These are phyloP conservation scores for Eremobia ochroleuca DNA, from an alignment of 2,888 invertebrate genomes.

Conservation along the genomic window DNA sequence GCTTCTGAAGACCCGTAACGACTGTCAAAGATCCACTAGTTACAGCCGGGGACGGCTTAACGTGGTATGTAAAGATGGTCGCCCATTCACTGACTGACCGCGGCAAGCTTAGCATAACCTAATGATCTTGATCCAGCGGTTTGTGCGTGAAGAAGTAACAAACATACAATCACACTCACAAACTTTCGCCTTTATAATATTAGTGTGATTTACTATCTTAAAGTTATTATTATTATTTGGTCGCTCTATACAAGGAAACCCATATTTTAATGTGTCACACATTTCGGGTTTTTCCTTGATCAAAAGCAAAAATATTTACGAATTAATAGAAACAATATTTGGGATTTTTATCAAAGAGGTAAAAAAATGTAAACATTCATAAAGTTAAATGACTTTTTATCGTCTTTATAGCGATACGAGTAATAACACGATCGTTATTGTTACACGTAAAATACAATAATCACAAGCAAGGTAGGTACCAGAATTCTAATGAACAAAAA, in stretches of 20 bases:
- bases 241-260: neutral
- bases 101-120: too few relatives aligned
- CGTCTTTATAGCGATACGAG: neutral
- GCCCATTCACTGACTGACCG: too few relatives aligned
- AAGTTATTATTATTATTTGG: neutral
- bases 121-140: too few relatives aligned
- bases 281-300: neutral
- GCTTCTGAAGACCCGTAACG: too few relatives aligned
- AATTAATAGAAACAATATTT: neutral
- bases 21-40: too few relatives aligned
- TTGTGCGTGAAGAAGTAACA: too few relatives aligned
- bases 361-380: constrained; percentile 8
- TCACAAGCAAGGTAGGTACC: too few relatives aligned
- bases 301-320: neutral
- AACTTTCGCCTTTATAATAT: too few relatives aligned
- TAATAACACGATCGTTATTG: neutral
- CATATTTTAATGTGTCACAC: neutral
- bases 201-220: neutral
- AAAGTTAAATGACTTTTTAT: constrained; percentile 16
- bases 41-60: too few relatives aligned
- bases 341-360: neutral
- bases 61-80: too few relatives aligned
- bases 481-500: too few relatives aligned
- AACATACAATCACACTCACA: too few relatives aligned
- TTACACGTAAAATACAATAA: neutral